A percentile compares a stretch with the other conserved stretches of the same genome.
phyloP scores from a whole-genome alignment of 2,113 vertebrate genomes.

The Pelvicachromis taeniatus region DNA sequence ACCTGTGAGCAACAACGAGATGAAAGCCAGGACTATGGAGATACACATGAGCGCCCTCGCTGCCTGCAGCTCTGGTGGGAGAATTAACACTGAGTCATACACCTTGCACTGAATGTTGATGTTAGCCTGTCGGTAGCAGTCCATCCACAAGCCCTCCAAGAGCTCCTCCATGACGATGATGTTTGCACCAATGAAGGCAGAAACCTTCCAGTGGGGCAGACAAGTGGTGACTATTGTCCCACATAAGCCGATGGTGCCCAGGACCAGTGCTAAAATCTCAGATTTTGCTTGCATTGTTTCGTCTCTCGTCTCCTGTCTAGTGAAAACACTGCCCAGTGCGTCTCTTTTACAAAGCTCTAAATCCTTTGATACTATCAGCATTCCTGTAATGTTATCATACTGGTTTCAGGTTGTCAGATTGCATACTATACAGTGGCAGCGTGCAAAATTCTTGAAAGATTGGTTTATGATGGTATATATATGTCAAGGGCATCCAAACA shows the following conservation, averaged over 20 bases:
- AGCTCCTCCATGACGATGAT: constrained; percentile 74
- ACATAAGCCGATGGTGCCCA: constrained; percentile 77
- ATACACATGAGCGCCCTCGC: constrained; percentile 82
- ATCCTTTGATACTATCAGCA: not conserved
- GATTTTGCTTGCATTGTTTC: constrained; percentile 41
- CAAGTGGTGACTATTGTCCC: constrained; percentile 78
- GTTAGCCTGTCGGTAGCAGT: constrained; percentile 78
- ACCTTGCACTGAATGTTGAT: constrained; percentile 82
- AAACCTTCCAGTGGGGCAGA: constrained; percentile 89
- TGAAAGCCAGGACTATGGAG: constrained; percentile 69
- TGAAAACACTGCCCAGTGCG: not conserved
- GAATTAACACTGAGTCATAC: constrained; percentile 80
- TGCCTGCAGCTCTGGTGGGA: constrained; percentile 76
- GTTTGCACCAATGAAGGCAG: constrained; percentile 82
- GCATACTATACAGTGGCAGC: not conserved
- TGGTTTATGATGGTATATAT: not conserved
- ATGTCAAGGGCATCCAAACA: not conserved
- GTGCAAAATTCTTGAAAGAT: not conserved
- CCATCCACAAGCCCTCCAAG: constrained; percentile 94
- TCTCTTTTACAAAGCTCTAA: not conserved
- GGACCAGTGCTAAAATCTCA: constrained; percentile 75
- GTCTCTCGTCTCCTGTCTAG: not conserved
- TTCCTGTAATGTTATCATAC: constrained; percentile 28
- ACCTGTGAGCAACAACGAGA: constrained; percentile 58
- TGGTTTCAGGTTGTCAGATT: constrained; percentile 17